phyloP scores from a whole-genome alignment of 2,888 invertebrate genomes.

The Drosophila pegasa region DNA sequence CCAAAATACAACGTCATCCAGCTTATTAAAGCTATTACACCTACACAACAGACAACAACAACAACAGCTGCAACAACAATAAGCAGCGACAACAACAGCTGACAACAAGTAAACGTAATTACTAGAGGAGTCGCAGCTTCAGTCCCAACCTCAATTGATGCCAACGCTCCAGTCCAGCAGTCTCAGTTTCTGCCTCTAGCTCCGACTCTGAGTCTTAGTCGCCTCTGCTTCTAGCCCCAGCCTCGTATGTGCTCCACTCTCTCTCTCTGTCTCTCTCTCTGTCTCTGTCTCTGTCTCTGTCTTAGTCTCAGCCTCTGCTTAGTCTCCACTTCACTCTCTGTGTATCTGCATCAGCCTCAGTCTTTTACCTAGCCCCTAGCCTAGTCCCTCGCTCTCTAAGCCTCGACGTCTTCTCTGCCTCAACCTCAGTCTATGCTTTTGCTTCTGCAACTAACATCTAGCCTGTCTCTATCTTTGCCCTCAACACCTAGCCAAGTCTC shows the following conservation, averaged over 20 bases:
- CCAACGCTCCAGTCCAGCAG: constrained; percentile 6
- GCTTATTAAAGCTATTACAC: constrained; percentile 79
- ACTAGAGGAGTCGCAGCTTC: constrained; percentile 46
- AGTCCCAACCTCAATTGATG: constrained; percentile 14
- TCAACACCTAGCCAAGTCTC: background rate
- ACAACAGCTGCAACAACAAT: constrained; percentile 20
- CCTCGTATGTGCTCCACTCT: too few relatives aligned
- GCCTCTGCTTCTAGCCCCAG: background rate
- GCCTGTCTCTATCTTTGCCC: too few relatives aligned
- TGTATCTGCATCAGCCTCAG: background rate
- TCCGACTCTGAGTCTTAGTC: background rate
- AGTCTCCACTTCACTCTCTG: background rate
- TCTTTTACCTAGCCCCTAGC: background rate
- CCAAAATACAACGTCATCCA: constrained; percentile 78
- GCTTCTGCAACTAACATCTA: background rate
- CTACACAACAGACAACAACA: constrained; percentile 53
- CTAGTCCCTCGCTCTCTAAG: background rate
- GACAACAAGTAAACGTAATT: constrained; percentile 77
- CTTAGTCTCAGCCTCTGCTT: background rate
- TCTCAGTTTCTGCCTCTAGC: background rate
- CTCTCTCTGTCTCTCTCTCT: background rate
- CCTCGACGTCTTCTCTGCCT: background rate
- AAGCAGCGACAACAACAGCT: constrained; percentile 36
- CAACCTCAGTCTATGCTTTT: background rate
- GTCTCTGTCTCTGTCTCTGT: background rate